A percentile compares a stretch with the other conserved stretches of the same genome.
phyloP scores from a whole-genome alignment of 2,888 invertebrate genomes.

The Thereva unica region DNA sequence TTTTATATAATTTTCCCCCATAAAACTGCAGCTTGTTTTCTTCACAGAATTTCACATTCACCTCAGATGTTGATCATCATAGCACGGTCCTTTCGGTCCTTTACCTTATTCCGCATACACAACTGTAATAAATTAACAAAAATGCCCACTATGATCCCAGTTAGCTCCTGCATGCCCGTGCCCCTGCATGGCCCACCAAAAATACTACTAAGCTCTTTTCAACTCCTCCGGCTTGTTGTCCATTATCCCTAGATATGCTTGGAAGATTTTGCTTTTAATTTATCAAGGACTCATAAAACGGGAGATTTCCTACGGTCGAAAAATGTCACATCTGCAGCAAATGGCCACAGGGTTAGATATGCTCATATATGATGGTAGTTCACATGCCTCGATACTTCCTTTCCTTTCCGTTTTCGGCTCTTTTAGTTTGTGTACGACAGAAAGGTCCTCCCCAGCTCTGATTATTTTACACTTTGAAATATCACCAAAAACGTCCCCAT shows the following conservation, averaged over 20 bases:
- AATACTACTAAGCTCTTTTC: too few relatives aligned
- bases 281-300: slow-evolving; percentile 26
- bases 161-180: too few relatives aligned
- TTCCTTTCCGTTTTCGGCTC: not conserved
- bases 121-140: too few relatives aligned
- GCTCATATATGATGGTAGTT: slow-evolving; percentile 4
- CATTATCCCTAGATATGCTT: slow-evolving; percentile 17
- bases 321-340: slow-evolving; percentile 31
- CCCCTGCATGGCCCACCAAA: too few relatives aligned
- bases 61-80: too few relatives aligned
- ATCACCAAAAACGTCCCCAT: slow-evolving; percentile 25
- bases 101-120: too few relatives aligned
- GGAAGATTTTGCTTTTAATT: slow-evolving; percentile 31
- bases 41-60: too few relatives aligned
- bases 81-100: too few relatives aligned
- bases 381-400: slow-evolving; percentile 13
- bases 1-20: too few relatives aligned
- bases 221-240: slow-evolving; percentile 7
- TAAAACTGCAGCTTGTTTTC: too few relatives aligned
- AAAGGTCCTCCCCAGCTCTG: not conserved
- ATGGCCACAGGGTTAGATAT: slow-evolving; percentile 6
- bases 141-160: too few relatives aligned
- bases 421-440: not conserved
- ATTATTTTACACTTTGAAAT: slow-evolving; percentile 29
- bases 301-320: slow-evolving; percentile 26